These are phyloP conservation scores for Nudaria mundana DNA, from an alignment of 2,888 invertebrate genomes.

Conservation along the genomic window DNA sequence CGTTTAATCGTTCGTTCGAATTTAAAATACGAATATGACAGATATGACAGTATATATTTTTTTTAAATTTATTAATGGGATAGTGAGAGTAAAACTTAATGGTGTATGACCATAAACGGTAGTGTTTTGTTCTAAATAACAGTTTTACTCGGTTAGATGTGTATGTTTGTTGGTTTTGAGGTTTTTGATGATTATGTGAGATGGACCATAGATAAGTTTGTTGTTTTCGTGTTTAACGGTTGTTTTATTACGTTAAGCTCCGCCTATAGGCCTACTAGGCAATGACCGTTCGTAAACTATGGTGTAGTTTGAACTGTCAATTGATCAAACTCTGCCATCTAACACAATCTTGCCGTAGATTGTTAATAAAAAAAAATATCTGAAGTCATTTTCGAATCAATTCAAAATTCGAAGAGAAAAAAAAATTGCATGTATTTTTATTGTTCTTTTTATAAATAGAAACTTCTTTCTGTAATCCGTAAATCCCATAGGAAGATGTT, in stretches of 20 bases:
- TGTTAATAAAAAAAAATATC: background rate
- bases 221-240: constrained; percentile 3
- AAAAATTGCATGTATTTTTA: background rate
- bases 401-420: background rate
- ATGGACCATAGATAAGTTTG: constrained; percentile 1
- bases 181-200: constrained; percentile 5
- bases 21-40: background rate
- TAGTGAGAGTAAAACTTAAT: constrained; percentile 27
- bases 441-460: background rate
- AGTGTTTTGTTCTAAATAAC: constrained; percentile 10
- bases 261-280: constrained; percentile 3
- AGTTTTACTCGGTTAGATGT: constrained; percentile 6
- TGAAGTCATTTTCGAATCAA: background rate
- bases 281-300: no score
- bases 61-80: constrained; percentile 15
- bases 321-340: no score
- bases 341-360: no score
- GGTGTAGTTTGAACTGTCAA: no score
- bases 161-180: constrained; percentile 3
- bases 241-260: constrained; percentile 1
- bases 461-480: background rate
- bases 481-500: constrained; percentile 12
- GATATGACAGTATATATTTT: background rate
- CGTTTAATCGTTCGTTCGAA: background rate
- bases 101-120: constrained; percentile 11